phyloP scores from a whole-genome alignment of 2,888 invertebrate species.

The Heliconius charithonia region DNA sequence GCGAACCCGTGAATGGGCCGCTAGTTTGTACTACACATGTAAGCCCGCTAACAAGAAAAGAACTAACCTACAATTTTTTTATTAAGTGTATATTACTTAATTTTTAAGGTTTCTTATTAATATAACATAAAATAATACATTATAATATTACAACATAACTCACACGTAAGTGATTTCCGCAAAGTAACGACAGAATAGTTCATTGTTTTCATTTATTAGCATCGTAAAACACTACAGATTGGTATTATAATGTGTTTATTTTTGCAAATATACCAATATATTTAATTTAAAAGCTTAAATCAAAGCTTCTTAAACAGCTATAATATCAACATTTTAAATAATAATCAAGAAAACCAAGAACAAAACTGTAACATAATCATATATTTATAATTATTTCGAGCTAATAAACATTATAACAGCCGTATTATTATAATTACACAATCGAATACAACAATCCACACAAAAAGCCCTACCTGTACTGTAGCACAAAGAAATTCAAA shows the following conservation, averaged over 20 bases:
- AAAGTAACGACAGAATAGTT: neutral
- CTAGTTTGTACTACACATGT: too few species aligned
- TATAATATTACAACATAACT: constrained; percentile 1
- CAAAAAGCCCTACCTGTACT: neutral
- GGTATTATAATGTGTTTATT: neutral
- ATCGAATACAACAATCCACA: neutral
- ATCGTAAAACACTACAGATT: neutral
- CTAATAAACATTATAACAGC: constrained; percentile 3
- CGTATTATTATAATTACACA: constrained; percentile 2
- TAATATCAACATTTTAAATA: neutral
- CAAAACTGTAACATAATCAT: neutral
- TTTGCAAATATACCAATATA: neutral
- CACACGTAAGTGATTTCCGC: constrained; percentile 16
- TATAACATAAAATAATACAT: neutral
- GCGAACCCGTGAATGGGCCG: too few species aligned
- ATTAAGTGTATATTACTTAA: too few species aligned
- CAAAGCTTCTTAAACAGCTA: too few species aligned
- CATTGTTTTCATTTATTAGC: constrained; percentile 7
- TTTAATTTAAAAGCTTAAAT: neutral
- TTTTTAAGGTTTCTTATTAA: neutral
- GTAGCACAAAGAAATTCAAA: constrained; percentile 5
- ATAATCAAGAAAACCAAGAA: constrained; percentile 1
- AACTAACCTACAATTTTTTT: too few species aligned
- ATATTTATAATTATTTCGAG: constrained; percentile 13
- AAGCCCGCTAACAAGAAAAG: too few species aligned